Evolutionary conservation across 2,113 vertebrate species (phyloP), one percentile per base, ranked within the genome.

Genomic region (Rhegmatorhina hoffmannsi): DNA sequence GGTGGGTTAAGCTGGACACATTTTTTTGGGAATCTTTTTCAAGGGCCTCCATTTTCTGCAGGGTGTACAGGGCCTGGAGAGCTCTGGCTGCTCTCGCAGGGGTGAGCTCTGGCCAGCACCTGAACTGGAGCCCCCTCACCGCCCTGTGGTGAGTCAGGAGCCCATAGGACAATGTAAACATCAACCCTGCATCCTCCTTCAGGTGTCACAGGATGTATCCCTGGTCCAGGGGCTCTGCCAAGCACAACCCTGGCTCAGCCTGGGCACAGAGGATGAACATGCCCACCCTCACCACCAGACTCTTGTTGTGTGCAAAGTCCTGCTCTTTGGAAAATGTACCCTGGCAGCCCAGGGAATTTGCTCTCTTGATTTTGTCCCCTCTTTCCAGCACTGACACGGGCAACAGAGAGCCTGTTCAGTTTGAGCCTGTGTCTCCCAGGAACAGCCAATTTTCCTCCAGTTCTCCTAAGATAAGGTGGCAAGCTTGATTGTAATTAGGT

Each of bases 121-220:
- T 63, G 16, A 56, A 50, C 10, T 25, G 43, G 31, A 89, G 11
- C 46, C 26, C 60, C 40, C 23, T 62, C 23, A 53, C 5, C 3
- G 3, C 1, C 1, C 11, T 11, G 25, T 20, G 29, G 26, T 31
- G 24, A 52, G 50, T 49, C n/a, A 44, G 28, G 18, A 40, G 7
- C 20, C 55, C 38, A 16, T 0, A 1, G 36, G 26, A 28, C 0
- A 11, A 66, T 29, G 38, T 31, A 58, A 43, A 72, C 26, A 49
- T 33, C 31, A 9, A 4, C 13, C 47, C 36, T 74, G 46, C 3
- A 0, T 33, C 43, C 67, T 70, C 36, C n/a, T 63, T 34, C 58
- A 13, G n/a, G 26, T 46, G 21, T 25, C 58, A 8, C 5, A 13
- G 43, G 53, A 16, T 18, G 36, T 58, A 15, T 16, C 26, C 34